Base-by-base conservation (phyloP, 2,797 vertebrate species). In the Holocentrus rufus region DNA sequence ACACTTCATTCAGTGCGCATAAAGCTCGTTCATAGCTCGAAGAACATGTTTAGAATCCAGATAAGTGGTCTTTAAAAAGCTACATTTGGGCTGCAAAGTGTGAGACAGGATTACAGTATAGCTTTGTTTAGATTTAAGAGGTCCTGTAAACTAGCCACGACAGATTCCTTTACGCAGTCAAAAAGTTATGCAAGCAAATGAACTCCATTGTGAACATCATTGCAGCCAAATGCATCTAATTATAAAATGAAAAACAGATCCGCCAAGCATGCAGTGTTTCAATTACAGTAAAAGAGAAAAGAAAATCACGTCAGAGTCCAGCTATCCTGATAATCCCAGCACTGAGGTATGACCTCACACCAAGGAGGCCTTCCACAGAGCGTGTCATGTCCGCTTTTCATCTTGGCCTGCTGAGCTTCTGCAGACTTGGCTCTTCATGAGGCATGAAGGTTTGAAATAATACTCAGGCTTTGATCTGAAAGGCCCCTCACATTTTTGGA, bases 271-370 rank as follows among this genome's bases (percentile, higher is more conserved):
- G 58, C n/a, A 81, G 52, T 13, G 9, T 67, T 76, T 76, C 9
- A 47, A 58, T 71, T 49, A 77, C 67, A 77, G 52, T 17, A 22
- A 79, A 17, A 65, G 30, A 56, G 52, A 63, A 36, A 23, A 79
- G 52, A 77, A 56, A 57, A 76, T 69, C 49, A 82, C 72, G 67
- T 90, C 89, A 87, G 75, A 59, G 72, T 68, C 15, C 72, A 85
- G 75, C 62, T 82, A 87, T 83, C 74, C 61, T 52, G 65, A 81
- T 86, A 59, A 90, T 87, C 80, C 73, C 72, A 58, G 60, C 31
- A 76, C 42, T 62, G 69, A 76, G 66, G 42, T 55, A 73, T 83
- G 87, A 91, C 62, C 57, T 85, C 85, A 85, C 85, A 83, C 52
- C 23, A 53, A 72, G 39, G 76, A 76, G 47, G 79, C 82, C 77